phyloP scores from a whole-genome alignment of 2,113 vertebrate species.

The Silurus asotus region DNA sequence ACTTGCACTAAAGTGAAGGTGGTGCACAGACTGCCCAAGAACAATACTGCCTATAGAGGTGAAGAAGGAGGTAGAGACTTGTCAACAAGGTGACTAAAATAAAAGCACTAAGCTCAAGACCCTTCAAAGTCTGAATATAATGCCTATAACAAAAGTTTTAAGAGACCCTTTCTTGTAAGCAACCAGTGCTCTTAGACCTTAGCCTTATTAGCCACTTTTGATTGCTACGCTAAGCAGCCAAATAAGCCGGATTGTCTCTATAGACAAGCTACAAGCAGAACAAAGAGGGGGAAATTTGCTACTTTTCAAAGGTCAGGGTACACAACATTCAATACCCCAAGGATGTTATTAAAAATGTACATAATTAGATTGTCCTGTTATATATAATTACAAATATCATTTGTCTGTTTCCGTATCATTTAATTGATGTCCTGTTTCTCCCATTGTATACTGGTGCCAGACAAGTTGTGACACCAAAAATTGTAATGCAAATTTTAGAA shows the following conservation, averaged over 20 bases:
- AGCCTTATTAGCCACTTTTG: slow-evolving; percentile 44
- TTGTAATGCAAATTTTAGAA: not conserved
- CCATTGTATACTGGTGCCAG: no score
- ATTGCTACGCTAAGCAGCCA: slow-evolving; percentile 45
- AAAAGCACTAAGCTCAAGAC: slow-evolving; percentile 44
- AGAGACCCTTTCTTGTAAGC: slow-evolving; percentile 40
- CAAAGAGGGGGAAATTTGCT: slow-evolving; percentile 47
- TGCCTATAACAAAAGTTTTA: slow-evolving; percentile 44
- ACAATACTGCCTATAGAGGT: slow-evolving; percentile 42
- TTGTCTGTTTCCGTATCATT: not conserved
- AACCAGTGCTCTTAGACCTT: slow-evolving; percentile 27
- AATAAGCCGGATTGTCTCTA: slow-evolving; percentile 34
- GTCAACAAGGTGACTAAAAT: slow-evolving; percentile 50
- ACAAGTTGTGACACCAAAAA: not conserved
- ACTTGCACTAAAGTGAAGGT: slow-evolving; percentile 54
- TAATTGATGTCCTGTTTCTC: not conserved
- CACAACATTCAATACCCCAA: slow-evolving; percentile 20
- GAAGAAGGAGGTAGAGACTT: slow-evolving; percentile 38
- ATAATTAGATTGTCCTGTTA: not conserved
- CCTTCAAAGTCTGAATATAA: slow-evolving; percentile 52
- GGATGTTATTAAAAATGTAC: not conserved
- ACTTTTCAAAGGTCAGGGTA: slow-evolving; percentile 30
- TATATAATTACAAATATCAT: not conserved
- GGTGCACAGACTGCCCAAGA: slow-evolving; percentile 55
- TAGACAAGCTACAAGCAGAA: slow-evolving; percentile 36